Conservation (phyloP, 2,797 vertebrate species). For the Mionectes olivaceus region DNA sequence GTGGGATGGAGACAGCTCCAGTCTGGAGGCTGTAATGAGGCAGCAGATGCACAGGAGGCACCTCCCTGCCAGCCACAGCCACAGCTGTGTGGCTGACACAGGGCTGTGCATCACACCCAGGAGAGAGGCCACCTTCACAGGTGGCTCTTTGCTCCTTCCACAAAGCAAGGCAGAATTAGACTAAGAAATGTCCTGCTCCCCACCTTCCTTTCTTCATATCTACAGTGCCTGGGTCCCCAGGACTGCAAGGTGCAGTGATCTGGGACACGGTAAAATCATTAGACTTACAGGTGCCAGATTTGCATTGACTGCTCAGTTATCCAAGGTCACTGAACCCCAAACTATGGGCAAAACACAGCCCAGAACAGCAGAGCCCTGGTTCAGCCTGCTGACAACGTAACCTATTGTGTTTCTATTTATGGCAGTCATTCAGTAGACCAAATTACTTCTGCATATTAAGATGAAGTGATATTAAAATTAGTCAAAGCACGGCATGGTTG, state of each 20-base stretch:
- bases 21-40: not conserved
- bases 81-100: not conserved
- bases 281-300: not conserved
- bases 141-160: not conserved
- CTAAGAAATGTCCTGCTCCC: not conserved
- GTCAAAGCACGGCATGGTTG: not conserved
- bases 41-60: not conserved
- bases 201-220: accelerated
- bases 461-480: constrained; percentile 54
- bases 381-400: constrained; percentile 13
- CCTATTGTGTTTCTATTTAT: constrained; percentile 12
- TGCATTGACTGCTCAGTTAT: not conserved
- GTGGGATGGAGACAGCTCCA: not conserved
- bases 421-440: constrained; percentile 14
- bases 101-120: not conserved
- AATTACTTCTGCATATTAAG: constrained; percentile 51
- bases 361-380: accelerated
- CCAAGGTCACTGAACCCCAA: constrained; percentile 28
- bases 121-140: not conserved
- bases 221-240: accelerated
- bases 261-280: accelerated
- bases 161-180: accelerated
- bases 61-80: accelerated
- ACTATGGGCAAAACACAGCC: not conserved
- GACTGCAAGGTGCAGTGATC: not conserved